Conservation (phyloP, 2,797 vertebrate species). For the Sylvia borin region DNA sequence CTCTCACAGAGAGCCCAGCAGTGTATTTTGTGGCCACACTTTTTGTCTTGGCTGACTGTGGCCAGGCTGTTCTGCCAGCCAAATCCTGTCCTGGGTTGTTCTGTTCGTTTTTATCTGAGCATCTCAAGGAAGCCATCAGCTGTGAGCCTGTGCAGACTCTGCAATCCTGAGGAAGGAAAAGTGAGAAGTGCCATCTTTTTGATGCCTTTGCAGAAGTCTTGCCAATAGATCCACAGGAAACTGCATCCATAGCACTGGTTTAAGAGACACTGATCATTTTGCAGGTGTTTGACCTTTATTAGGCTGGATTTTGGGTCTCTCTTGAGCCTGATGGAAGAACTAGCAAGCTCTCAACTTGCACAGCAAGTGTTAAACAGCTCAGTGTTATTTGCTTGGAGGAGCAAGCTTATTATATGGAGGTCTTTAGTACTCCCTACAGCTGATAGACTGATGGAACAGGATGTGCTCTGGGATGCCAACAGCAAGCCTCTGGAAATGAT, state of each 20-base stretch:
- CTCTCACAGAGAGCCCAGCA: not conserved
- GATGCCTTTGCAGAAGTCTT: not conserved
- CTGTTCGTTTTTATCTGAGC: not conserved
- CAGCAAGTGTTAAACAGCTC: not conserved
- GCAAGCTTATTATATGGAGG: not conserved
- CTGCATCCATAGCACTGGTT: not conserved
- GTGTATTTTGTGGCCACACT: not conserved
- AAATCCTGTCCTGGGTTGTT: not conserved
- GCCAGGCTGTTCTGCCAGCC: too few relatives aligned
- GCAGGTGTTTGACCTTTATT: not conserved
- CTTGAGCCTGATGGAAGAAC: not conserved
- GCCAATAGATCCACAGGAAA: not conserved
- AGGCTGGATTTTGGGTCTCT: not conserved
- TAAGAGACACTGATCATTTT: not conserved
- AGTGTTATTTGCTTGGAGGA: accelerated
- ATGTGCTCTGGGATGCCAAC: not conserved
- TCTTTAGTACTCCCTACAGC: not conserved
- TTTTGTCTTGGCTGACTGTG: not conserved
- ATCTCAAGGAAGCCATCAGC: not conserved
- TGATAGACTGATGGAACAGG: not conserved
- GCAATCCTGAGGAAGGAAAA: not conserved
- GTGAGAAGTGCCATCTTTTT: not conserved
- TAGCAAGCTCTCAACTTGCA: not conserved
- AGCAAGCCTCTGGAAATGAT: not conserved
- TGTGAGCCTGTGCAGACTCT: not conserved